phyloP scores from a whole-genome alignment of 2,797 vertebrate species.

The Neomorphus geoffroyi region DNA sequence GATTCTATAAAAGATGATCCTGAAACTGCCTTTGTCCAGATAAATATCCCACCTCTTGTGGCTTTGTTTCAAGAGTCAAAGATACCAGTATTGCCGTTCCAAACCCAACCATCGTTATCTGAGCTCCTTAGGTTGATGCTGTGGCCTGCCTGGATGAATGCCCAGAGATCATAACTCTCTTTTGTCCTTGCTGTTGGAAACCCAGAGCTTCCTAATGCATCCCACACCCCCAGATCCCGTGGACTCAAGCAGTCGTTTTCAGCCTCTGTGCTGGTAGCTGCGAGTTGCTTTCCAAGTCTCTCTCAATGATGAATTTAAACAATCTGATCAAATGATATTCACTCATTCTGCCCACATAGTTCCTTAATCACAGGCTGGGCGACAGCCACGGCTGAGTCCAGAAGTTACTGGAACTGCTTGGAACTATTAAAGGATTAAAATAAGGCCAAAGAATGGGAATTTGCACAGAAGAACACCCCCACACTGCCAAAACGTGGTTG shows the following conservation, averaged over 20 bases:
- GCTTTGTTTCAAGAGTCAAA: background rate
- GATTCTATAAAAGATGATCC: no score
- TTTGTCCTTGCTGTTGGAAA: background rate
- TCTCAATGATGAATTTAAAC: background rate
- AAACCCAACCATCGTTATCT: background rate
- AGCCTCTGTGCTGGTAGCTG: background rate
- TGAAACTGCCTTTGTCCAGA: background rate
- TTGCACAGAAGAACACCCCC: background rate
- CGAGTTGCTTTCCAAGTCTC: background rate
- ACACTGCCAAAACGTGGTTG: background rate
- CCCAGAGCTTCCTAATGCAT: background rate
- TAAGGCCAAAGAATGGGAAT: background rate
- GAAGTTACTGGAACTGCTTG: background rate
- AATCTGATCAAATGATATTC: background rate
- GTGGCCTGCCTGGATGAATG: background rate
- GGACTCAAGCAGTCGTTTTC: background rate
- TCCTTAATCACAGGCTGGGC: background rate
- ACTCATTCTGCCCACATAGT: background rate
- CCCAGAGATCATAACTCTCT: background rate
- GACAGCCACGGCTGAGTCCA: background rate
- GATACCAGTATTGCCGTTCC: background rate
- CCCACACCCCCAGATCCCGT: background rate
- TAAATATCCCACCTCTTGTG: no score
- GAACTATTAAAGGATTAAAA: background rate
- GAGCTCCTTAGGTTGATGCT: background rate